phyloP scores from a whole-genome alignment of 1,140 invertebrate species.

The Melanaphis sacchari region DNA sequence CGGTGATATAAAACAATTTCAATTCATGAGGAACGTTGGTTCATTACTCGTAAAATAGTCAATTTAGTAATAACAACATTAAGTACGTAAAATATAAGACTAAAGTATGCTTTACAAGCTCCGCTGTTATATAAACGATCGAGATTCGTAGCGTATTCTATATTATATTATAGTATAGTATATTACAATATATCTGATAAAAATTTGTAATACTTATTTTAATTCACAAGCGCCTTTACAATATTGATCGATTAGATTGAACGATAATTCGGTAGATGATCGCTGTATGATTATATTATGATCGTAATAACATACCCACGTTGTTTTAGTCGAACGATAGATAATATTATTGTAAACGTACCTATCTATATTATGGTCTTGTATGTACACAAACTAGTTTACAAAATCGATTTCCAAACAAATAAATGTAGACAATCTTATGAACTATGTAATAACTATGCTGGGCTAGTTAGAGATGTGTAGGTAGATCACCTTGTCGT shows the following conservation, averaged over 20 bases:
- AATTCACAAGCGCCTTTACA: too few relatives aligned
- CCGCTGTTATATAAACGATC: neutral
- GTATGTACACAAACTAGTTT: neutral
- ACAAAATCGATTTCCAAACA: neutral
- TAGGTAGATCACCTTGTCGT: conserved; percentile 20
- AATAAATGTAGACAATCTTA: neutral
- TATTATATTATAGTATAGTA: neutral
- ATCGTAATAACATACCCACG: neutral
- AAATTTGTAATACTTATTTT: neutral
- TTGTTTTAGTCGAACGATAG: neutral
- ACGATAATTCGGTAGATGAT: neutral
- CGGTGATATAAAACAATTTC: neutral
- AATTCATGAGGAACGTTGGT: neutral
- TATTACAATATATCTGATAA: neutral
- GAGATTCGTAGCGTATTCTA: neutral
- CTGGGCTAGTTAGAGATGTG: neutral
- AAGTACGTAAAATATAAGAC: neutral
- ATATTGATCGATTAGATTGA: neutral
- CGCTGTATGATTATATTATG: neutral
- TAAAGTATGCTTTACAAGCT: neutral
- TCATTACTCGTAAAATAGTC: neutral
- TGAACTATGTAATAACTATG: conserved; percentile 1
- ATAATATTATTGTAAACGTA: neutral
- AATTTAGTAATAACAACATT: neutral
- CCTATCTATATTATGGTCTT: neutral